These are phyloP conservation scores for Pseudanteris insignis DNA, from an alignment of 2,888 invertebrate genomes.

Conservation along the genomic window DNA sequence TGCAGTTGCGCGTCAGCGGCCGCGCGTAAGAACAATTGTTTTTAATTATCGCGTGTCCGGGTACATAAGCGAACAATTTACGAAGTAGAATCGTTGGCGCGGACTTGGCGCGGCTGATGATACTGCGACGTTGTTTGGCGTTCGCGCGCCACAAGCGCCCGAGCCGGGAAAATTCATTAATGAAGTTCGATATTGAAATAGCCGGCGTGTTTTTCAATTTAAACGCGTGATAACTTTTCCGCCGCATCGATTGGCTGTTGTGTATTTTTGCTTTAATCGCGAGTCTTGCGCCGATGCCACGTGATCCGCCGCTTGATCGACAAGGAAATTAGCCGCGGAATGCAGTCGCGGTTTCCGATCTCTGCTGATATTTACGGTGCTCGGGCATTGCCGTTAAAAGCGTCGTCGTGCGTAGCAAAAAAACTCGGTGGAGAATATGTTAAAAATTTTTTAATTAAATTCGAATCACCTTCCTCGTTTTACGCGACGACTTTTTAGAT, in stretches of 20 bases:
- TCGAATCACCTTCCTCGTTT: constrained; percentile 51
- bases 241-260: constrained; percentile 15
- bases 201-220: constrained; percentile 48
- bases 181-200: constrained; percentile 40
- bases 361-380: constrained; percentile 53
- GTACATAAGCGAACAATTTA: constrained; percentile 19
- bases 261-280: constrained; percentile 24
- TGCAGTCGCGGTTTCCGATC: constrained; percentile 47
- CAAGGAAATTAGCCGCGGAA: constrained; percentile 62
- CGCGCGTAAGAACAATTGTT: constrained; percentile 11
- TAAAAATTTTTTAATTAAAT: constrained; percentile 61
- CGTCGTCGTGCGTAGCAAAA: constrained; percentile 1
- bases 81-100: constrained; percentile 6
- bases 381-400: constrained; percentile 20
- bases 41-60: constrained; percentile 24
- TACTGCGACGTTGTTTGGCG: constrained; percentile 18
- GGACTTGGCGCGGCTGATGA: no score
- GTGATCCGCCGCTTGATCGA: constrained; percentile 39
- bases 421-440: constrained; percentile 33
- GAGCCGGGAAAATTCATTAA: constrained; percentile 30
- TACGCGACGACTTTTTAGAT: constrained; percentile 5
- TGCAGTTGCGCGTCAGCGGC: not conserved
- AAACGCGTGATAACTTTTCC: constrained; percentile 34
- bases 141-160: not conserved
- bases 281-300: constrained; percentile 31